Evolutionary conservation across 2,113 vertebrate genomes (phyloP), one percentile per base, ranked within the genome.

Genomic region (Psittacula cyanocephala): DNA sequence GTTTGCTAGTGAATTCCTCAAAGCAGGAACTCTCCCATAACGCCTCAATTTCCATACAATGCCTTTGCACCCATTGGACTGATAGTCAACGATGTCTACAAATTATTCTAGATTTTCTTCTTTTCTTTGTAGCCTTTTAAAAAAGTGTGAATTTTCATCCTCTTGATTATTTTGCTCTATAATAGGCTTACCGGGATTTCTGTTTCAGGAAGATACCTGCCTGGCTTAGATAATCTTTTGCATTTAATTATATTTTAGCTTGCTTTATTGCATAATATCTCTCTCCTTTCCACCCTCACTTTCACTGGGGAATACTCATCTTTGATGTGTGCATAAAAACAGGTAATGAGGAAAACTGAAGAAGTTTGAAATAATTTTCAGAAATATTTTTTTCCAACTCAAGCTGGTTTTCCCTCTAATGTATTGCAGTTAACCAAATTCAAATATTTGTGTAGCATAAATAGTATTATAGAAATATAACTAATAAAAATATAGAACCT

Each of bases 221-320:
- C 81, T 86, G 53, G 52, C 62, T 93, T 78, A 79, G 92, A 85
- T 89, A 82, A 81, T 88, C 33, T 93, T 93, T 88, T 71, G 31
- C 23, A 71, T 90, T 91, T 90, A 88, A 91, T 93, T 93, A 68
- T 63, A 71, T 55, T 84, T 78, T 72, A 71, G 39, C 39, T 75
- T 1, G 2, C 33, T 95, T 91, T 65, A 64, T 88, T 88, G 69
- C 59, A 19, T n/a, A 31, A 10, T 29, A 43, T 71, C 10, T 83
- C 9, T 18, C 41, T 88, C 35, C 20, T 95, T 89, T 14, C 17
- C 55, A 53, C 13, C 9, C 14, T 41, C 31, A 7, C 22, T 59
- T 85, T 85, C 70, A 27, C 31, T 35, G 7, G 43, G 47, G 78
- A 55, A 75, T 64, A 46, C 9, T 80, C 15, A 29, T 88, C 60